Base-by-base conservation (phyloP, 2,888 invertebrate genomes). In the Philonicus albiceps region DNA sequence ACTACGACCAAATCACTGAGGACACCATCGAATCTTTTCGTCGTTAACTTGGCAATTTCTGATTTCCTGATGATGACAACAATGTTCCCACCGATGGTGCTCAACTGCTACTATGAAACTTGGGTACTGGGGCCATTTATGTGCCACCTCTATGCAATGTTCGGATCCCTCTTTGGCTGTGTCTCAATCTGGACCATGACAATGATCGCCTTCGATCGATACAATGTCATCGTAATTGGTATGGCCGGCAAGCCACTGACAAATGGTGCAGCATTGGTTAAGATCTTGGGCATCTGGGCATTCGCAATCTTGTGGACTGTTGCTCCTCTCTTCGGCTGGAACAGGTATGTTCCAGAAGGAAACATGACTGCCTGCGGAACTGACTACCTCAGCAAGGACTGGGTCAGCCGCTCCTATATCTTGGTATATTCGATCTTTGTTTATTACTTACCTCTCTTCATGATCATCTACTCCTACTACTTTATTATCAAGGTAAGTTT, bases 11-110 rank as follows among this genome's bases (percentile, higher is more conserved):
- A 92, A 90, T 90, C 91, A 2, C 88, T 98, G 87, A 95, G 97
- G 90, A 97, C 98, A 49, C 98, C 98, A 78, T 97, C 98, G 88
- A 98, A 98, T 92, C 93, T 98, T 89, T 94, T 98, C 89, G 96
- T 98, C 87, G 95, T 98, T 87, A 98, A 98, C 93, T 94, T 98
- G 90, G 98, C 98, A 53, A 95, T 98, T 92, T 97, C 97, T 86
- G 97, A 98, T 91, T 96, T 98, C 91, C 94, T 96, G 88, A 97
- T 98, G 96, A 98, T 98, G 97, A 93, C 95, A 89, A 92, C 93
- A 89, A 92, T 86, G 78, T 86, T 86, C 30, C 86, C 86, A 8
- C 78, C 86, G 34, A 97, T 97, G 95, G 95, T 96, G 84, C 94
- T 96, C 89, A 97, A 96, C 91, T 97, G 97, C 91, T 97, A 96